These are phyloP conservation scores for Holcopasites calliopsidis DNA, from an alignment of 1,140 invertebrate species.

Conservation along the genomic window DNA sequence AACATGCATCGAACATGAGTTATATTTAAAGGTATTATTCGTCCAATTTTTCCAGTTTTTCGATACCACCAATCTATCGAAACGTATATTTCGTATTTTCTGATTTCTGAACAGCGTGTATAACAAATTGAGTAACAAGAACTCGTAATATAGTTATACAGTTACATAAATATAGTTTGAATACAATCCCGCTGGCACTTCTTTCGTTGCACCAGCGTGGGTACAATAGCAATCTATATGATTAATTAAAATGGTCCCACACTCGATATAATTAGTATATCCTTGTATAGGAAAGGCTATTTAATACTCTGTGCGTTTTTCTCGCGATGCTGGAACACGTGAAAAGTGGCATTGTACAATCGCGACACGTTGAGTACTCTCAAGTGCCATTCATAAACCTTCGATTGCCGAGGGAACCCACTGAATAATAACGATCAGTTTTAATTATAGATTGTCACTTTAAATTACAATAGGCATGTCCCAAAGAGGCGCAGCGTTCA, in stretches of 20 bases:
- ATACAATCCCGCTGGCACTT: background rate
- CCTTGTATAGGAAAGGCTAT: background rate
- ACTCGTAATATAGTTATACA: too few species aligned
- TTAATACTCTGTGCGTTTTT: background rate
- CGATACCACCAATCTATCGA: too few species aligned
- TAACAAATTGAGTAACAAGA: background rate
- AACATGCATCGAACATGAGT: too few species aligned
- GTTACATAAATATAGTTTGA: too few species aligned
- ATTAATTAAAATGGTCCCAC: slow-evolving; percentile 31
- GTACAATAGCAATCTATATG: background rate
- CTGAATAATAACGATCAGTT: slow-evolving; percentile 26
- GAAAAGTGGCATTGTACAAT: slow-evolving; percentile 23
- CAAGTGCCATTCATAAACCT: slow-evolving; percentile 8
- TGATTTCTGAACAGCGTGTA: too few species aligned
- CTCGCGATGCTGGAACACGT: background rate
- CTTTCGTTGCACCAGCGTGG: background rate
- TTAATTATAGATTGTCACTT: slow-evolving; percentile 31
- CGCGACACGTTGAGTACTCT: background rate
- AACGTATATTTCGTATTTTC: too few species aligned
- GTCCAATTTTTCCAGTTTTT: too few species aligned
- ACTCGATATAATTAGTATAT: slow-evolving; percentile 21
- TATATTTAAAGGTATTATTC: too few species aligned
- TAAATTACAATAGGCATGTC: background rate
- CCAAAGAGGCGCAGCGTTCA: slow-evolving; percentile 1
- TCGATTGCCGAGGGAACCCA: background rate